Evolutionary conservation across 2,797 vertebrate genomes (phyloP), one percentile per base, ranked within the genome.

Genomic region (Siniperca undulata): DNA sequence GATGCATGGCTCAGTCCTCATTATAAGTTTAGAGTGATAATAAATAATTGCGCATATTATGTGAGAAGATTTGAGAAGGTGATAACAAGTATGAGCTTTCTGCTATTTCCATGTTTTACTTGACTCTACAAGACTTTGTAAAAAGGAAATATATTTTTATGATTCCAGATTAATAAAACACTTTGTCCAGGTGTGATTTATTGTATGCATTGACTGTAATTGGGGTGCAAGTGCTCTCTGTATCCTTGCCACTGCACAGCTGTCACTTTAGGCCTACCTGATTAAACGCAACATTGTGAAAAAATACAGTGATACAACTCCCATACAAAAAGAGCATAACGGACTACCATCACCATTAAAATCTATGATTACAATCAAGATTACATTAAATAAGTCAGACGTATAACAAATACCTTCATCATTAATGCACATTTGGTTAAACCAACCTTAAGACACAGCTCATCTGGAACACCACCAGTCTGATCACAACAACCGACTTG

Each of bases 401-500:
- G 20, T 14, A 61, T 70, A 1, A 46, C 48, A 62, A 36, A 40
- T 19, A 74, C 30, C 67, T 27, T 74, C 60, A 40, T 72, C 46
- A 52, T 60, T 66, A 60, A 40, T 52, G 38, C 27, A 46, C n/a
- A 59, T 78, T 30, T 81, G 65, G 50, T 85, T 59, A 61, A 89
- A 89, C 16, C 34, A 66, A 74, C 62, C 72, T 70, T 53, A 30
- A 71, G 14, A 36, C 44, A 9, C n/a, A 70, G 36, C 30, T 71
- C 24, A 44, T 52, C 24, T 78, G 20, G 72, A 88, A 60, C 78
- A 46, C 58, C 77, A 77, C 38, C 68, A 40, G 70, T 76, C 68
- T 84, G 70, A 80, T 74, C 67, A 59, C 58, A 71, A 81, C 61
- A 70, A 22, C 77, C 77, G 69, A 80, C 70, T 52, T 61, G 5